Base-by-base conservation (phyloP, 2,888 invertebrate genomes). In the Smittia sp. region DNA sequence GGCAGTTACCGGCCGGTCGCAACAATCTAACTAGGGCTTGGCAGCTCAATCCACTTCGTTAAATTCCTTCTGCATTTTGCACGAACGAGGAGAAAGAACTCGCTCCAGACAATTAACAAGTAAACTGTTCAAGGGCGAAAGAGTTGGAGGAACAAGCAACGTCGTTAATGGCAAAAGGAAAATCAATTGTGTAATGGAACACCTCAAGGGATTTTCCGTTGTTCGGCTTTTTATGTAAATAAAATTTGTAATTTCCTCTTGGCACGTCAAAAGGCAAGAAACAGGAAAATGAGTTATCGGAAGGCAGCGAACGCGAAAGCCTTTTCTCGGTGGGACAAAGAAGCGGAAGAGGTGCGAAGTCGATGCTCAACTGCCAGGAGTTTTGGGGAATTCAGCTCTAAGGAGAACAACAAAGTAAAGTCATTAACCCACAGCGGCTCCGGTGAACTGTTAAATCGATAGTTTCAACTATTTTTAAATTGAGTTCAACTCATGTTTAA, bases 221-320 rank as follows among this genome's bases (percentile, higher is more conserved):
- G 4, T 22, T 58, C 6, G 46, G 46, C 22, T 20, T 58, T 46
- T 58, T 58, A 58, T 58, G 58, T 58, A 58, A 58, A 58, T 58
- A 58, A 58, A 20, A 58, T 58, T 58, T 58, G 20, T 58, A 58
- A 58, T 58, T 58, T 58, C 58, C 58, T 58, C 18, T 58, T 58
- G 58, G 18, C 58, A 58, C 58, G 58, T 58, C 20, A 58, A 58
- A 11, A 20, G 4, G 7, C 9, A 18, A 58, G 18, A 58, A 58
- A 18, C 15, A 18, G 22, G 4, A 20, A 58, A 58, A 58, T n/a
- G 20, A 58, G 11, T 46, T 46, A 15, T 46, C 18, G 58, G 22
- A 52, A n/a, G 15, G 52, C 52, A 52, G 15, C 52, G 15, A 52
- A 52, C 52, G 15, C 52, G 52, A 13, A 52, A 22, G 22, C 18